These are phyloP conservation scores for Torymus texanus DNA, from an alignment of 2,888 invertebrate species.

Conservation along the genomic window DNA sequence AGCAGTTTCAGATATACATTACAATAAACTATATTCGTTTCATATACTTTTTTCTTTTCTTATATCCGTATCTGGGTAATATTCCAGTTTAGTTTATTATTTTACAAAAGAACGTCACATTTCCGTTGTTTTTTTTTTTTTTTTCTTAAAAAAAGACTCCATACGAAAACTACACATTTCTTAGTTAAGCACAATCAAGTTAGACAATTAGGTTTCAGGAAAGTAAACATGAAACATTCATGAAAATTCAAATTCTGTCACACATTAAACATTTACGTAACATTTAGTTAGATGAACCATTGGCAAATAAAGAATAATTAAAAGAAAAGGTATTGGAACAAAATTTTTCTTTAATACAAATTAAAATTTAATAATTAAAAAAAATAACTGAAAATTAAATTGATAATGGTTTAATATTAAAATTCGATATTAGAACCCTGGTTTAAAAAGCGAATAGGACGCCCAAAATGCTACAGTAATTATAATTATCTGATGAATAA, in stretches of 20 bases:
- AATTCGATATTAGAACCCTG: too few relatives aligned
- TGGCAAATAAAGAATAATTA: not conserved
- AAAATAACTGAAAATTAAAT: too few relatives aligned
- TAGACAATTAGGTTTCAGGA: not conserved
- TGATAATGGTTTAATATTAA: too few relatives aligned
- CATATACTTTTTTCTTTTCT: not conserved
- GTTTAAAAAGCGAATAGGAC: too few relatives aligned
- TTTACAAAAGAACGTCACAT: constrained; percentile 7
- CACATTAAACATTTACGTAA: constrained; percentile 24
- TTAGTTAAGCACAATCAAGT: too few relatives aligned
- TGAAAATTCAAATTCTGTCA: constrained; percentile 20
- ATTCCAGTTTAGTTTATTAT: not conserved
- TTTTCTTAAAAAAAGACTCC: not conserved
- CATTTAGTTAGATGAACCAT: constrained; percentile 30
- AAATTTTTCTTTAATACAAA: not conserved
- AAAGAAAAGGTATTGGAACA: not conserved
- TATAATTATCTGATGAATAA: not conserved
- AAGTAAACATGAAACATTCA: constrained; percentile 25
- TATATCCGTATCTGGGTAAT: not conserved
- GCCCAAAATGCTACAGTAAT: too few relatives aligned
- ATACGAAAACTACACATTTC: not conserved
- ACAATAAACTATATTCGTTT: constrained; percentile 2
- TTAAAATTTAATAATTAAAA: too few relatives aligned
- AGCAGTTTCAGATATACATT: constrained; percentile 26
- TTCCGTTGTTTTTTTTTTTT: not conserved